phyloP scores from a whole-genome alignment of 1,140 invertebrate species.

The Pomacea maculata region DNA sequence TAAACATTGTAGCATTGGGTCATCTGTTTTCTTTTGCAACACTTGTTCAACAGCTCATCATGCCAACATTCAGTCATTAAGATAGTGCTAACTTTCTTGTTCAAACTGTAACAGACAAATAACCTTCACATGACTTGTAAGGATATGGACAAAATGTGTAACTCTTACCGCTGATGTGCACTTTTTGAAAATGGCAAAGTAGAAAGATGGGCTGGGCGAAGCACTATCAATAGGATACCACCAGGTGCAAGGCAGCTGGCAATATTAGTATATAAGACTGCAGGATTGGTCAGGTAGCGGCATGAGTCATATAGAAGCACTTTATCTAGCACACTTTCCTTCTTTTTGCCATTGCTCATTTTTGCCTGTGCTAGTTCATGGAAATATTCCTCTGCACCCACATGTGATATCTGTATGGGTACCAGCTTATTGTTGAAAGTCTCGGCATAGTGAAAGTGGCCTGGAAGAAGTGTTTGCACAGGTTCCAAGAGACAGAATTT shows the following conservation, averaged over 20 bases:
- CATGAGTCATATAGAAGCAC: constrained; percentile 54
- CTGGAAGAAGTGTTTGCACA: constrained; percentile 53
- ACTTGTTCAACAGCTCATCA: too few species aligned
- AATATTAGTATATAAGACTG: constrained; percentile 49
- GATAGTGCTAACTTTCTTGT: too few species aligned
- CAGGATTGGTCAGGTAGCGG: constrained; percentile 52
- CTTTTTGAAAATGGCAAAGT: constrained; percentile 54
- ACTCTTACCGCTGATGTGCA: constrained; percentile 42
- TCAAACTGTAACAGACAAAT: too few species aligned
- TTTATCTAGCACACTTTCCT: constrained; percentile 47
- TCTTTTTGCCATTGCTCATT: constrained; percentile 13
- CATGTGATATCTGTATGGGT: constrained; percentile 52
- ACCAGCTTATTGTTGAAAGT: constrained; percentile 50
- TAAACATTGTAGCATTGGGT: too few species aligned
- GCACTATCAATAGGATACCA: constrained; percentile 55
- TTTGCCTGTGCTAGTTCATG: constrained; percentile 23
- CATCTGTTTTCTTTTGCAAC: too few species aligned
- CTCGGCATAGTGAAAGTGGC: constrained; percentile 56
- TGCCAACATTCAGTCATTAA: too few species aligned
- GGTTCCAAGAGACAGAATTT: constrained; percentile 61
- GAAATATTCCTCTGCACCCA: constrained; percentile 62
- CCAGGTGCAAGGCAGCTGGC: constrained; percentile 41
- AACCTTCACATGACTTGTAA: too few species aligned
- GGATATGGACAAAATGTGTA: background rate
- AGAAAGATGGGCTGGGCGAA: constrained; percentile 49